Base-by-base conservation (phyloP, 2,797 vertebrate species). In the Siniperca undulata region DNA sequence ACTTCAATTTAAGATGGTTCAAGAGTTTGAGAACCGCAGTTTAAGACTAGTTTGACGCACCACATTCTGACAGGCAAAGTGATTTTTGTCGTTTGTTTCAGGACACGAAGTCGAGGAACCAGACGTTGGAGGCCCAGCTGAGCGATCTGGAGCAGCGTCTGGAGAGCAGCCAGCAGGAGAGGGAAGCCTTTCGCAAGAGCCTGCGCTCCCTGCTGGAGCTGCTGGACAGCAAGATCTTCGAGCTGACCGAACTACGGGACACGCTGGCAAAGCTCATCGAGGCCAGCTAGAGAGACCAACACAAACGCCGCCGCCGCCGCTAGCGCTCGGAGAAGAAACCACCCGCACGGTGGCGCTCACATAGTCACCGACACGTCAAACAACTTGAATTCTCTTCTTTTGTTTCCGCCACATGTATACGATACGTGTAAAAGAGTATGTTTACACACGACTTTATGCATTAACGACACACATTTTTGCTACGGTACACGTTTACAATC, bases 141-240 rank as follows among this genome's bases (percentile, higher is more conserved):
- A 89, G 92, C 66, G 97, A 97, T 46, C 95, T 99, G 94, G 97
- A 98, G 93, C 97, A 97, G 93, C 97, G 96, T 36, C 92, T 99
- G 96, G 97, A 99, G 95, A 97, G 96, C 96, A 96, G 94, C 93
- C 97, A 97, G 93, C 96, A 91, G 80, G 97, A 99, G 93, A 95
- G 97, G 80, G 97, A 98, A 81, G 94, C 94, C 90, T 99, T 99
- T 92, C 96, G 95, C 83, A 97, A 95, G 94, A 98, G 96, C 90
- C 96, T 99, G 93, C 97, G 97, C 94, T 97, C 97, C 44, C 96
- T 99, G 94, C 97, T 99, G 93, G 96, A 99, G 96, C 97, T 98
- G 93, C 97, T 99, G 92, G 98, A 99, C 92, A 92, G 96, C 67
- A 99, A 99, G 96, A 98, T 99, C 95, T 98, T 98, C 84, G 98